Evolutionary conservation across 2,113 vertebrate species (phyloP).

Genomic region (Larimichthys crocea): DNA sequence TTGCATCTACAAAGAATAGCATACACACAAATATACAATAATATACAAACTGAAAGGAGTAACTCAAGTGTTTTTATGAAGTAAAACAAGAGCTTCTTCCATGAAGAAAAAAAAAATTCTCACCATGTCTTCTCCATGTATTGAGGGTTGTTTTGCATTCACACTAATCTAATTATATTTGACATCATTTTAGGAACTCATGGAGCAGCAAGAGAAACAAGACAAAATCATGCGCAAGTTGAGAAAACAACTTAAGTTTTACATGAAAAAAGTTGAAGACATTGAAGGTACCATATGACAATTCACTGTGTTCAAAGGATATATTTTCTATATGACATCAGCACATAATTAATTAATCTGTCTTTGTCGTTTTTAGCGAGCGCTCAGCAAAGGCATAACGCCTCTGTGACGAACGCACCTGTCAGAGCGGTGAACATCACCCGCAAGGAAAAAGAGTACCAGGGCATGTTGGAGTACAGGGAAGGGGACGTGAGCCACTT

Average conservation of each 20-base stretch:
- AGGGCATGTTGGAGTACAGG: conserved; percentile 96
- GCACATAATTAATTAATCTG: background rate
- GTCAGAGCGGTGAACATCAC: conserved; percentile 90
- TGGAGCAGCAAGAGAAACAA: conserved; percentile 95
- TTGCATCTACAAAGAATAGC: background rate
- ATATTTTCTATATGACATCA: background rate
- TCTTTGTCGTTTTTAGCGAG: conserved; percentile 69
- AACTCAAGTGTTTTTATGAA: background rate
- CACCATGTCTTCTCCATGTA: background rate
- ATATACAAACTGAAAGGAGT: background rate
- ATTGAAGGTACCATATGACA: conserved; percentile 88
- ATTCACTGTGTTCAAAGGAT: background rate
- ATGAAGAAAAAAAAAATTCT: background rate
- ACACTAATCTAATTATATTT: conserved; percentile 15
- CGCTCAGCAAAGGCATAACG: conserved; percentile 82
- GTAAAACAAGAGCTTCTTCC: background rate
- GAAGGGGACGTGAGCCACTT: conserved; percentile 91
- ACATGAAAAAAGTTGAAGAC: conserved; percentile 92
- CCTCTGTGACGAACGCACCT: conserved; percentile 79
- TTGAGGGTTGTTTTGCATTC: background rate
- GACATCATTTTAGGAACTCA: conserved; percentile 86
- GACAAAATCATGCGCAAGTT: conserved; percentile 93
- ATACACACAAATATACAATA: background rate
- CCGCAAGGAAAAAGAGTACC: conserved; percentile 95
- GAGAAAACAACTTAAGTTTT: conserved; percentile 94